phyloP scores from a whole-genome alignment of 2,113 vertebrate genomes.

The Abramis brama region DNA sequence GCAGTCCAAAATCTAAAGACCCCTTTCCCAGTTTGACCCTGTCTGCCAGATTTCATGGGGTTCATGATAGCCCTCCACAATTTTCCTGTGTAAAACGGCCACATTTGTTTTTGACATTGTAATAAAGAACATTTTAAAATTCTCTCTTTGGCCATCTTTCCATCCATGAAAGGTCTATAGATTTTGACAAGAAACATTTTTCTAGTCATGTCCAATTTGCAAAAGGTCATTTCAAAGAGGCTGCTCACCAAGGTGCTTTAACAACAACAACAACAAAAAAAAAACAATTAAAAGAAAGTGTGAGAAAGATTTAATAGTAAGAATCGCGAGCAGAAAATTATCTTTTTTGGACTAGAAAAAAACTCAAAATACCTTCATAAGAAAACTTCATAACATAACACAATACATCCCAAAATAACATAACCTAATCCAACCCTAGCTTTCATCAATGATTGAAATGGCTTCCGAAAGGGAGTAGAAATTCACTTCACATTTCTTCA shows the following conservation, averaged over 20 bases:
- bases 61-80: background rate
- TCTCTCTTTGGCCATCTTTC: background rate
- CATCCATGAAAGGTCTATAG: background rate
- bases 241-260: background rate
- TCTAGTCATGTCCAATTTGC: background rate
- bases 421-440: background rate
- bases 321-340: background rate
- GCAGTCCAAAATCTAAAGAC: background rate
- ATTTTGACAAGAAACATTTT: constrained; percentile 16
- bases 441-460: background rate
- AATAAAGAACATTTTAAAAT: background rate
- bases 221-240: constrained; percentile 13
- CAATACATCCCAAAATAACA: background rate
- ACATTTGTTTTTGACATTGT: background rate
- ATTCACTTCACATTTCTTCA: background rate
- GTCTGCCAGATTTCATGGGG: background rate
- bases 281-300: background rate
- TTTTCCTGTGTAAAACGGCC: background rate
- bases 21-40: background rate
- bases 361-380: background rate
- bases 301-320: background rate
- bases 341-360: background rate
- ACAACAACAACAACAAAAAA: background rate
- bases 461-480: background rate
- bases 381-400: background rate